phyloP scores from a whole-genome alignment of 2,888 invertebrate genomes.

The Lypha dubia region DNA sequence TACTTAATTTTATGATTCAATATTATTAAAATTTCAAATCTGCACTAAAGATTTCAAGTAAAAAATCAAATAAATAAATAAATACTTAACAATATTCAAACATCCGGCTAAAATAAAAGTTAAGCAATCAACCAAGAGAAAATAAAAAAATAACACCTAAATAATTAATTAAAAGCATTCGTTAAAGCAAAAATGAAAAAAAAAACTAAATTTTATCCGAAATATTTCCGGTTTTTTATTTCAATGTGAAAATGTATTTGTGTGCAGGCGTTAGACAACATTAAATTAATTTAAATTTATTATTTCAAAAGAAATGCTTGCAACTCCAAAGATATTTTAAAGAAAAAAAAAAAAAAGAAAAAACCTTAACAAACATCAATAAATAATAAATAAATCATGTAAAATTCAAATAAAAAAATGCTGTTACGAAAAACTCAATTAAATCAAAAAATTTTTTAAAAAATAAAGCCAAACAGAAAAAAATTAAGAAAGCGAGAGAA shows the following conservation, averaged over 20 bases:
- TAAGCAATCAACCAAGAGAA: constrained; percentile 13
- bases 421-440: constrained; percentile 2
- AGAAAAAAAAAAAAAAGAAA: neutral
- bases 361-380: neutral
- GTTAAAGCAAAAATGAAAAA: constrained; percentile 25
- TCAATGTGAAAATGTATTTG: constrained; percentile 15
- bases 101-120: constrained; percentile 54
- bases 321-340: neutral
- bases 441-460: neutral
- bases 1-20: constrained; percentile 1
- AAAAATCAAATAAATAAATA: constrained; percentile 2
- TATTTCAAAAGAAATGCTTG: constrained; percentile 29
- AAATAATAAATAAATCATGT: constrained; percentile 23
- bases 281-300: constrained; percentile 13
- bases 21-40: constrained; percentile 16
- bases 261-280: constrained; percentile 51
- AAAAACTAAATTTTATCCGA: constrained; percentile 37
- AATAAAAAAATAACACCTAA: constrained; percentile 1
- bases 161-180: constrained; percentile 31
- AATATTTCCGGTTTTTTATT: constrained; percentile 51
- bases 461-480: constrained; percentile 15
- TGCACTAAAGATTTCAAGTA: constrained; percentile 26
- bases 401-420: constrained; percentile 40
- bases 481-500: neutral
- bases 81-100: constrained; percentile 6